Evolutionary conservation across 1,140 invertebrate genomes (phyloP).

Genomic region (Aethina tumida): DNA sequence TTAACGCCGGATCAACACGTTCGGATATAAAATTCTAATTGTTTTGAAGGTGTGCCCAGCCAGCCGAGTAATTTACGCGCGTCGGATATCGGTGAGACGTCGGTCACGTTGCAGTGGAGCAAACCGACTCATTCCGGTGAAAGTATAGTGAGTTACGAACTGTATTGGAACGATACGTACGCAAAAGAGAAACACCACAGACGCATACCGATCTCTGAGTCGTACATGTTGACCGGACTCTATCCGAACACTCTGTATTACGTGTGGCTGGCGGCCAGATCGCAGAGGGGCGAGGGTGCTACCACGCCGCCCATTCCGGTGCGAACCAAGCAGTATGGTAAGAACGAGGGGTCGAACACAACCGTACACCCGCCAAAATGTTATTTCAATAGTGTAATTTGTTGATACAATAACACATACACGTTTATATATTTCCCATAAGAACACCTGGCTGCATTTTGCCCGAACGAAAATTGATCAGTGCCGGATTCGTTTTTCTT

Average conservation of each 20-base stretch:
- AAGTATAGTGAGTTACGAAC: slow-evolving; percentile 87
- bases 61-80: slow-evolving; percentile 84
- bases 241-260: slow-evolving; percentile 95
- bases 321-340: slow-evolving; percentile 94
- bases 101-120: slow-evolving; percentile 81
- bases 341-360: no score
- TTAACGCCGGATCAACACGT: no score
- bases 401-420: slow-evolving; percentile 12
- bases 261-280: slow-evolving; percentile 89
- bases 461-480: not conserved
- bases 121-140: slow-evolving; percentile 82
- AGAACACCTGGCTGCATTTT: not conserved
- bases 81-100: slow-evolving; percentile 70
- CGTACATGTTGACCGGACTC: slow-evolving; percentile 75
- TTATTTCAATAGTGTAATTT: no score
- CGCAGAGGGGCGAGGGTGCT: slow-evolving; percentile 84
- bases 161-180: slow-evolving; percentile 97
- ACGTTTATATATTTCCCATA: slow-evolving; percentile 18
- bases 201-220: slow-evolving; percentile 70
- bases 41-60: slow-evolving; percentile 69
- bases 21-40: no score
- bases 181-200: slow-evolving; percentile 64
- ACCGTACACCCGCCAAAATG: no score
- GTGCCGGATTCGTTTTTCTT: no score
- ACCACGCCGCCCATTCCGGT: slow-evolving; percentile 89